Base-by-base conservation (phyloP, 1,140 invertebrate species). In the Bombus superbus region DNA sequence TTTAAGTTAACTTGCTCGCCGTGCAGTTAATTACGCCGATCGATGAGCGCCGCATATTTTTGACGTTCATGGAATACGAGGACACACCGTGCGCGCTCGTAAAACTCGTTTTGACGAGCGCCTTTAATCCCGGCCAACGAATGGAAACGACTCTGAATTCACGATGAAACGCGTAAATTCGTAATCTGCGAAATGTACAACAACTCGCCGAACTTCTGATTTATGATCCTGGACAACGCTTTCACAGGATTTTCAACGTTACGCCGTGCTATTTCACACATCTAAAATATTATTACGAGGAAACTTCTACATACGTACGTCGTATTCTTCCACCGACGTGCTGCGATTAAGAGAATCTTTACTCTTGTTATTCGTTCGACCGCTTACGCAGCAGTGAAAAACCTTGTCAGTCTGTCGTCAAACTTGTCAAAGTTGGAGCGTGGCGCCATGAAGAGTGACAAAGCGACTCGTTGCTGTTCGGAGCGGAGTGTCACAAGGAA, bases 41-140 rank as follows among this genome's bases (percentile, higher is more conserved):
- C 40, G 68, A 5, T n/a, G 38, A 25, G 8, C 22, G 22, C 22
- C 35, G 38, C 3, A 57, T 42, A 81, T 59, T 74, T 73, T 62
- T 40, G n/a, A 35, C 40, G 69, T 32, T 40, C 25, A 40, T 53
- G 40, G 35, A 82, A 57, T 40, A 32, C 35, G 66, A 13, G 28
- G 1, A 25, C 15, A 10, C 32, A 6, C 4, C 4, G 74, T 28
- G 57, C 35, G 44, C 32, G 62, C 75, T 18, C 74, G 73, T 79
- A 83, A 88, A 87, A 83, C 22, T 79, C 59, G 47, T 47, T 53
- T 57, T 40, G 81, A 69, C 44, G 35, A 22, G 22, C 62, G 64
- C 64, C 77, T 80, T 80, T 80, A 80, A 80, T 80, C 42, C 47
- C 44, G 13, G 25, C 6, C 15, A 25, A 25, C 44, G 38, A n/a